Evolutionary conservation across 2,888 invertebrate species (phyloP).

Genomic region (Watsonalla binaria): DNA sequence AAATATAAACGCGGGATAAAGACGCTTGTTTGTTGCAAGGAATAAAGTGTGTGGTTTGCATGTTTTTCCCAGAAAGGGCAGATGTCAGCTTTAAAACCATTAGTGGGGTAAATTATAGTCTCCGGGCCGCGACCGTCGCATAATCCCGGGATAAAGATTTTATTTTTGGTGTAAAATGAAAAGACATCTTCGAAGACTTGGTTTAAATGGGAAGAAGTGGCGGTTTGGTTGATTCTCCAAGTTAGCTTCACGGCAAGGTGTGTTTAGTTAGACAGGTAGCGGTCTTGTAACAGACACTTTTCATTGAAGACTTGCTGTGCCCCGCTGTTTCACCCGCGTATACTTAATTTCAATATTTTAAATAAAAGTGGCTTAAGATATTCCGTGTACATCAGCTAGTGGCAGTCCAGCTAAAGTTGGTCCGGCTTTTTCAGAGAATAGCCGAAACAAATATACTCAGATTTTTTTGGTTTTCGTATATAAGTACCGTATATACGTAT

Average conservation of each 20-base stretch:
- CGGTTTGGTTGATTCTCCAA: not conserved
- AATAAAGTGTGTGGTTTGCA: conserved; percentile 30
- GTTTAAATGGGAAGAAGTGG: conserved; percentile 8
- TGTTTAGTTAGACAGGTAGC: not conserved
- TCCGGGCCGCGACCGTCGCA: conserved; percentile 20
- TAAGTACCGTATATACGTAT: no score
- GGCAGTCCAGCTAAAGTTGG: no score
- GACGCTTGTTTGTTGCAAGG: conserved; percentile 26
- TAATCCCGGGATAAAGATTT: conserved; percentile 66
- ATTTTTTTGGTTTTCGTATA: no score
- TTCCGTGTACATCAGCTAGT: no score
- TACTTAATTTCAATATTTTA: no score
- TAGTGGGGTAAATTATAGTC: conserved; percentile 65
- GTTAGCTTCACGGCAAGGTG: not conserved
- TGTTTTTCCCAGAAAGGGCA: conserved; percentile 55
- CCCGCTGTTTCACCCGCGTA: no score
- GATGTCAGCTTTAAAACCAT: conserved; percentile 70
- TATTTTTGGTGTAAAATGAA: conserved; percentile 70
- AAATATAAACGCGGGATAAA: conserved; percentile 10
- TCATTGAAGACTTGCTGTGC: no score
- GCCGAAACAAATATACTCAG: no score
- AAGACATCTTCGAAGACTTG: conserved; percentile 49
- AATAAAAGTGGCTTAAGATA: no score
- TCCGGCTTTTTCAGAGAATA: no score
- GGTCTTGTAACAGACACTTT: no score